phyloP scores from a whole-genome alignment of 2,113 vertebrate genomes.

The Cryptotis parvus region DNA sequence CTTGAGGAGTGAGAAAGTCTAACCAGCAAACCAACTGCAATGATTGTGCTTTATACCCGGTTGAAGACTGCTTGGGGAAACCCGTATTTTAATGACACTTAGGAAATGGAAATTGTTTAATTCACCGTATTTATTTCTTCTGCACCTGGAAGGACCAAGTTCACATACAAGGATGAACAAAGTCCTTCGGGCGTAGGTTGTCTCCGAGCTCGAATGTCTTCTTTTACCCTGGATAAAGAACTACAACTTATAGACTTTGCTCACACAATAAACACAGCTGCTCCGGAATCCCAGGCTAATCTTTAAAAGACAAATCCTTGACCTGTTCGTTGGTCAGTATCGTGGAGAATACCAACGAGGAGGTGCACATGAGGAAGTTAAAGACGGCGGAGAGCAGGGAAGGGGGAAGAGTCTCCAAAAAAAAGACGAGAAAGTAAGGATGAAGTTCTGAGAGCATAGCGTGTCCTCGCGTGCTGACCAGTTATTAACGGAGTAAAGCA shows the following conservation, averaged over 20 bases:
- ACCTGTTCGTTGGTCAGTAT: conserved; percentile 44
- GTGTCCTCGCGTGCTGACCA: conserved; percentile 76
- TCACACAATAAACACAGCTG: conserved; percentile 30
- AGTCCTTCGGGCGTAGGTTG: conserved; percentile 50
- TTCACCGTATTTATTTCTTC: conserved; percentile 13
- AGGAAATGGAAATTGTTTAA: neutral
- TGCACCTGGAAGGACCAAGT: neutral
- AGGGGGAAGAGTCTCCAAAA: neutral
- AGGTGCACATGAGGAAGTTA: conserved; percentile 21
- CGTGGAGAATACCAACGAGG: conserved; percentile 20
- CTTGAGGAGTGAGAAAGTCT: conserved; percentile 66
- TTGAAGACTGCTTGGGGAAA: conserved; percentile 37
- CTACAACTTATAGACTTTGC: conserved; percentile 61
- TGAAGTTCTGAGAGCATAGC: conserved; percentile 60
- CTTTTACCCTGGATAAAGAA: conserved; percentile 49
- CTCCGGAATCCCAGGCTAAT: conserved; percentile 6
- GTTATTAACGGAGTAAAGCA: conserved; percentile 75
- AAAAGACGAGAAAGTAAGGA: conserved; percentile 48
- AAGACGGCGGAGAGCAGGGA: neutral
- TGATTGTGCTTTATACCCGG: conserved; percentile 40
- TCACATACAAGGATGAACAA: neutral
- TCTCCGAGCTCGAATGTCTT: conserved; percentile 65
- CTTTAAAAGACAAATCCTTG: conserved; percentile 54
- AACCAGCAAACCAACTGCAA: conserved; percentile 52
- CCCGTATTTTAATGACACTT: conserved; percentile 56